phyloP scores from a whole-genome alignment of 2,113 vertebrate species.

The Nothocercus julius region DNA sequence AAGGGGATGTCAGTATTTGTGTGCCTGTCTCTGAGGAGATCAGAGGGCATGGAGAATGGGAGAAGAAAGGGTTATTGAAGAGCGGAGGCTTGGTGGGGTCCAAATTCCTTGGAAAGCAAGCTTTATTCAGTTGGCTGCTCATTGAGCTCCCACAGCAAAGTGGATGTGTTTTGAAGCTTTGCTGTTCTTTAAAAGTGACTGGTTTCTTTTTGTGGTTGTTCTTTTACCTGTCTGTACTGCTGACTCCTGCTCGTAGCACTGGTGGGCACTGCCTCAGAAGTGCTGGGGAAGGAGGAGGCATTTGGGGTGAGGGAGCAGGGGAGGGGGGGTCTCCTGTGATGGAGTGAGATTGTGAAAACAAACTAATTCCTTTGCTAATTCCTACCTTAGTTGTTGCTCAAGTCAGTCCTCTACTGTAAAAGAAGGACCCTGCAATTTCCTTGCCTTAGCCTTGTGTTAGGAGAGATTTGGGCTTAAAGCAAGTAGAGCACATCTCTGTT shows the following conservation, averaged over 20 bases:
- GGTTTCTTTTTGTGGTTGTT: background rate
- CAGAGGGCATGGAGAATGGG: background rate
- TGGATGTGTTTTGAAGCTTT: background rate
- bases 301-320: background rate
- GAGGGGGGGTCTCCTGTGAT: no score
- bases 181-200: background rate
- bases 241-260: background rate
- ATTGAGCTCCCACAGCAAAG: background rate
- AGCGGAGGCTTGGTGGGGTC: background rate
- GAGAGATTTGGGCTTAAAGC: background rate
- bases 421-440: background rate
- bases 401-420: background rate
- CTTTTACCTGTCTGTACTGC: background rate
- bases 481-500: background rate
- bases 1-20: background rate
- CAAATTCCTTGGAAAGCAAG: background rate
- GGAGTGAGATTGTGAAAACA: background rate
- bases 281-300: background rate
- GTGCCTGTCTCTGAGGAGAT: accelerated
- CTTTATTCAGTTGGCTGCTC: background rate
- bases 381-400: background rate
- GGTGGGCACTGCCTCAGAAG: background rate
- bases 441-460: background rate
- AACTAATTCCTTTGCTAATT: background rate
- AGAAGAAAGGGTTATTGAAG: background rate